A percentile compares a stretch with the other conserved stretches of the same genome.
phyloP scores from a whole-genome alignment of 2,113 vertebrate genomes.

The Cololabis saira region DNA sequence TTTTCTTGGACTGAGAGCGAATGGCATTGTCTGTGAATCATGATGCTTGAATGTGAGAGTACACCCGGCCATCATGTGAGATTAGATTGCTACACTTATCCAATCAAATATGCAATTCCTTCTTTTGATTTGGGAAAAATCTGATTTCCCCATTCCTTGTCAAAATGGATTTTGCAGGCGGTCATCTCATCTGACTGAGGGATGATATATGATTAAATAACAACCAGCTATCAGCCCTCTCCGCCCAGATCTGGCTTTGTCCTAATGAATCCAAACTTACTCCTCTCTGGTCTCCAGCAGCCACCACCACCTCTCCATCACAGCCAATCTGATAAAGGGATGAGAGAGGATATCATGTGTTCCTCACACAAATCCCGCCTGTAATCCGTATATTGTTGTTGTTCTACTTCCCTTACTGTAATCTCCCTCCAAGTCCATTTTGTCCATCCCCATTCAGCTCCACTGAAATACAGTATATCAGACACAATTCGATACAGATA shows the following conservation, averaged over 20 bases:
- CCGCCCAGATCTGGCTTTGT: conserved; percentile 49
- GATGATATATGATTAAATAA: conserved; percentile 49
- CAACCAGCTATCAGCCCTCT: conserved; percentile 39
- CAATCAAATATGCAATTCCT: conserved; percentile 18
- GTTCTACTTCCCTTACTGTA: conserved; percentile 72
- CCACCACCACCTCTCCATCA: conserved; percentile 61
- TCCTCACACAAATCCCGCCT: conserved; percentile 80
- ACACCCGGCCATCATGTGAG: conserved; percentile 4
- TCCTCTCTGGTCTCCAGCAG: conserved; percentile 41
- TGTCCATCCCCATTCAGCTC: conserved; percentile 16
- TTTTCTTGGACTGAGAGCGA: no score
- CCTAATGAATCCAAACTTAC: conserved; percentile 67
- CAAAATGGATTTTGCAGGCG: conserved; percentile 14
- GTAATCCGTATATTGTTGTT: conserved; percentile 81
- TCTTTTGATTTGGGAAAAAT: conserved; percentile 6
- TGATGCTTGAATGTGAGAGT: neutral
- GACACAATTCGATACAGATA: conserved; percentile 32
- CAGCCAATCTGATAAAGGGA: conserved; percentile 79
- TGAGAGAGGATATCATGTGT: conserved; percentile 79
- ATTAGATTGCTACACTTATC: conserved; percentile 41
- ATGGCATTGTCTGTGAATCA: neutral
- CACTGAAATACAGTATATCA: conserved; percentile 47
- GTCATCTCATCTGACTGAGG: conserved; percentile 34
- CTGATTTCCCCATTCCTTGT: conserved; percentile 14
- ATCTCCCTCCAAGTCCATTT: conserved; percentile 66